Evolutionary conservation across 2,888 invertebrate species (phyloP).

Genomic region (Cheilosia urbana): DNA sequence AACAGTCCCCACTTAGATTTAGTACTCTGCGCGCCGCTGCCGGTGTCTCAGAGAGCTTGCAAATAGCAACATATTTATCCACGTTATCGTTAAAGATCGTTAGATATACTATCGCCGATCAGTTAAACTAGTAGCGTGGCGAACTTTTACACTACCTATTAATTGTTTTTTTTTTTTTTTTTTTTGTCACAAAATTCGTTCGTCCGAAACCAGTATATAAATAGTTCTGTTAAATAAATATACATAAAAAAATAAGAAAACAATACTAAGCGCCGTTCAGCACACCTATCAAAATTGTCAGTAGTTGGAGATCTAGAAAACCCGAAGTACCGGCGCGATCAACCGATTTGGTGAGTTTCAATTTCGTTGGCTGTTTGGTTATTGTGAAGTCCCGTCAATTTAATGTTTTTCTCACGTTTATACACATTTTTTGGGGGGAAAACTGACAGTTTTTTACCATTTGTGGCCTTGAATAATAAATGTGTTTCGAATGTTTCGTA

Average conservation of each 20-base stretch:
- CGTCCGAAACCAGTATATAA: constrained; percentile 14
- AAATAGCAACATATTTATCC: constrained; percentile 9
- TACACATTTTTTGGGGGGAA: not conserved
- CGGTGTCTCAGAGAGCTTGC: constrained; percentile 55
- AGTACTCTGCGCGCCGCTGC: constrained; percentile 43
- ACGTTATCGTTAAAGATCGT: constrained; percentile 10
- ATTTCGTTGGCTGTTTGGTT: not conserved
- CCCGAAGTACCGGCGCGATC: not conserved
- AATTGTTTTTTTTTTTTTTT: not conserved
- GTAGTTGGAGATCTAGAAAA: constrained; percentile 12
- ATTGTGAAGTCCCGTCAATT: not conserved
- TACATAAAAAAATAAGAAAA: not conserved
- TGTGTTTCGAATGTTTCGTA: not conserved
- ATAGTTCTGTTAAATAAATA: not conserved
- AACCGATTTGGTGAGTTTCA: constrained; percentile 16
- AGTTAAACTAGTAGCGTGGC: constrained; percentile 5
- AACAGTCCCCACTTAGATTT: constrained; percentile 46
- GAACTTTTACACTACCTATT: not conserved
- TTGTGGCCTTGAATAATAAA: constrained; percentile 30
- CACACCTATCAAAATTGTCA: not conserved
- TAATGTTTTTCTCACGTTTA: constrained; percentile 36
- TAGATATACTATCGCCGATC: constrained; percentile 9
- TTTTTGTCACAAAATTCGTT: not conserved
- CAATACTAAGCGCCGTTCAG: not conserved
- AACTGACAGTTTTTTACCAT: constrained; percentile 13